Evolutionary conservation across 2,797 vertebrate genomes (phyloP), one percentile per base, ranked within the genome.

Genomic region (Notolabrus celidotus): DNA sequence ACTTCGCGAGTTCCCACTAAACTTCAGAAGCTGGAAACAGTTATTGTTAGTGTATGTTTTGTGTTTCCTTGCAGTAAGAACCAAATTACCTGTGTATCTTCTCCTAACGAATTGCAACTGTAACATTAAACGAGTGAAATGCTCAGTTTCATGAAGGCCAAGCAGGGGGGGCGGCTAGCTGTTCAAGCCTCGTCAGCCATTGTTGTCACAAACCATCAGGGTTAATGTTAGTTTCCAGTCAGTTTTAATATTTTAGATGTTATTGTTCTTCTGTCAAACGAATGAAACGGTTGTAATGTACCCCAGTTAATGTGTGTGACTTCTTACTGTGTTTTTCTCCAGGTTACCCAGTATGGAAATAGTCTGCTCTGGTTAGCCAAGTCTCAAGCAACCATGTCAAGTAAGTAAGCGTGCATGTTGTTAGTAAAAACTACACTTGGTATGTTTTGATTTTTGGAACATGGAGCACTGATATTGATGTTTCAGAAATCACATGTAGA

Each of bases 321-420:
- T 23, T 0, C 4, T 7, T 2, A 36, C 16, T 38, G 6, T 17
- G 0, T 20, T 1, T n/a, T 11, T 5, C 1, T 63, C 7, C 23
- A 86, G 86, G 36, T 54, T 22, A 15, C 59, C 16, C 42, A 60
- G 2, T 38, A 85, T 84, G 83, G 31, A 64, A 52, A 73, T 71
- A 82, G 66, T n/a, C 71, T 85, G 54, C 86, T 70, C 31, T 49
- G 27, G 34, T 53, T 82, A 66, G 61, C 55, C 80, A 80, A 83
- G 70, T 90, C 89, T 80, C 79, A 93, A 95, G 94, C 42, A 47
- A 74, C 55, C 90, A 98, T 98, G 97, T 98, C 97, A 94, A 98
- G 97, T 98, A 96, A 97, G 97, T 79, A 77, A 60, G 42, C 31
- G 36, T 36, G 34, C 19, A 17, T 16, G 11, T 11, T 41, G 0